Percentiles rank a stretch among this genome's conserved stretches.
These are phyloP conservation scores for Chymomyza costata DNA, from an alignment of 1,140 invertebrate genomes.

Conservation along the genomic window DNA sequence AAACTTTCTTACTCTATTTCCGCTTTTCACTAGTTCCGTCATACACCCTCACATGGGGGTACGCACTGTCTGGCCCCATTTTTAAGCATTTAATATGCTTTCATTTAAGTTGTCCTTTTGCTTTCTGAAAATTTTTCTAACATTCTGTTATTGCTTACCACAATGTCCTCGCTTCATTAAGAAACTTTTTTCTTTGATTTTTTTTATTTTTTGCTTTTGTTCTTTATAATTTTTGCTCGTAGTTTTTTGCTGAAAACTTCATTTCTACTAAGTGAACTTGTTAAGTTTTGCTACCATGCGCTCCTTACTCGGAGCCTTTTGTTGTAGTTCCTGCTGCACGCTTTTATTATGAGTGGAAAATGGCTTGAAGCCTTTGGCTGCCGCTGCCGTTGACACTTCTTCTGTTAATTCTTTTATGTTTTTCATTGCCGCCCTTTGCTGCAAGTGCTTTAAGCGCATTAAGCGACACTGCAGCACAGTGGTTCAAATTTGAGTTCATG, in stretches of 20 bases:
- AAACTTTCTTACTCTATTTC: too few species aligned
- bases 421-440: background rate
- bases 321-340: background rate
- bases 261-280: slow-evolving; percentile 70
- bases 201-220: slow-evolving; percentile 45
- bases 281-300: slow-evolving; percentile 50
- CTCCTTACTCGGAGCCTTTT: background rate
- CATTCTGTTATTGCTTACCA: slow-evolving; percentile 53
- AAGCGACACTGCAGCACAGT: too few species aligned
- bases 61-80: too few species aligned
- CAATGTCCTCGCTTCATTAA: slow-evolving; percentile 70
- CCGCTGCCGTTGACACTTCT: slow-evolving; percentile 4
- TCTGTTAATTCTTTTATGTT: slow-evolving; percentile 25
- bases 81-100: too few species aligned
- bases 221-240: slow-evolving; percentile 45
- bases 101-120: slow-evolving; percentile 10
- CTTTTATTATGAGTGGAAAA: slow-evolving; percentile 16
- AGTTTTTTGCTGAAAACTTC: slow-evolving; percentile 65
- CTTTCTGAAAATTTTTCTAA: slow-evolving; percentile 22
- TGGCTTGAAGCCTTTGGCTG: slow-evolving; percentile 36
- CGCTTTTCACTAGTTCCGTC: too few species aligned
- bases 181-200: slow-evolving; percentile 67
- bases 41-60: too few species aligned
- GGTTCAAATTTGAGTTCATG: too few species aligned
- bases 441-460: slow-evolving; percentile 50